Percentiles rank a stretch among this genome's conserved stretches.
Conservation (phyloP, 2,797 vertebrate species). For the Mus caroli region DNA sequence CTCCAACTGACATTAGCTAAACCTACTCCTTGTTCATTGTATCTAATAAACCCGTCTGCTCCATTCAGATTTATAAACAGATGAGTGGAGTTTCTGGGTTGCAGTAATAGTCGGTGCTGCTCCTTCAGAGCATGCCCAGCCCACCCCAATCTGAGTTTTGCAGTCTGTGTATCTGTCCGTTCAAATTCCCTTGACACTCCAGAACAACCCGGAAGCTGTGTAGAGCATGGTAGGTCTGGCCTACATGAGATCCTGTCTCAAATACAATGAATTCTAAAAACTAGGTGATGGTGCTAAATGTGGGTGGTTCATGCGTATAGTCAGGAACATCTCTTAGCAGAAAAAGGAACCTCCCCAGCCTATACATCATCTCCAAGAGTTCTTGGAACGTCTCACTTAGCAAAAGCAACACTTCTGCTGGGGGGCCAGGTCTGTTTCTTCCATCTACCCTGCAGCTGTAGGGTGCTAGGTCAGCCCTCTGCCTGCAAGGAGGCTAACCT, state of each 20-base stretch:
- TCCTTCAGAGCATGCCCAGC: neutral
- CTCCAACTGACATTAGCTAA: neutral
- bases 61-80: neutral
- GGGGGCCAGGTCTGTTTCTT: neutral
- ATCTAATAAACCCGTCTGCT: neutral
- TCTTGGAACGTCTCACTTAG: accelerated
- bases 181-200: neutral
- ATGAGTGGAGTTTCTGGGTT: neutral
- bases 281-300: neutral
- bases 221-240: neutral
- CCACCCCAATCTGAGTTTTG: neutral
- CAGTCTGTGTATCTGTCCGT: neutral
- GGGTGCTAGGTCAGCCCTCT: neutral
- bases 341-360: neutral
- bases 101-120: neutral
- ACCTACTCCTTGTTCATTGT: neutral
- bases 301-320: neutral
- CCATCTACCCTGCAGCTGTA: neutral
- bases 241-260: neutral
- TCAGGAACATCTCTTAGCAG: neutral
- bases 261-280: neutral
- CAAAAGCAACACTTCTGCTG: neutral
- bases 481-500: no score
- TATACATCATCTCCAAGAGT: neutral
- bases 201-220: neutral